A percentile compares a stretch with the other conserved stretches of the same genome.
Evolutionary conservation across 2,888 invertebrate species (phyloP).

Genomic region (Eupithecia tripunctaria): DNA sequence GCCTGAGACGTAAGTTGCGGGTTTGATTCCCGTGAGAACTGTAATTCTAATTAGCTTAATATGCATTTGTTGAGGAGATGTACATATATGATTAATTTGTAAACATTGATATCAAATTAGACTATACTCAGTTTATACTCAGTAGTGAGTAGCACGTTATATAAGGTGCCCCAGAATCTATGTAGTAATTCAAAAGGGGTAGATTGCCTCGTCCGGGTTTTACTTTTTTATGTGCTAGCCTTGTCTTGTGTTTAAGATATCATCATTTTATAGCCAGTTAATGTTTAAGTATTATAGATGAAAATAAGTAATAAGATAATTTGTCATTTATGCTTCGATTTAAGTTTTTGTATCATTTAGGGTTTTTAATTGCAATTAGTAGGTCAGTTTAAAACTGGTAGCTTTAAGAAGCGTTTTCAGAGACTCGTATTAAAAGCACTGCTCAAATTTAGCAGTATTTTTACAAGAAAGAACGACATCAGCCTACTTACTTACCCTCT

Average conservation of each 20-base stretch:
- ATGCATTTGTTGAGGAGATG: not conserved
- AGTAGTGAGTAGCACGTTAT: not conserved
- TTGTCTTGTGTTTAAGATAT: not conserved
- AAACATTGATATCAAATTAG: not conserved
- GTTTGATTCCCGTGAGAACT: not conserved
- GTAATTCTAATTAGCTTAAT: not conserved
- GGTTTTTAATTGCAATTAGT: not conserved
- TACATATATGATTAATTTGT: not conserved
- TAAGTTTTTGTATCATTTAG: not conserved
- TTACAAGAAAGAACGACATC: not conserved
- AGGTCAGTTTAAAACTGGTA: constrained; percentile 33
- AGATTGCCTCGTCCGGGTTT: not conserved
- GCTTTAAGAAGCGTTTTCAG: not conserved
- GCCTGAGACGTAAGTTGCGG: not conserved
- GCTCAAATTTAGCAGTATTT: not conserved
- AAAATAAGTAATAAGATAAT: too few relatives aligned
- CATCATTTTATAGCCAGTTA: too few relatives aligned
- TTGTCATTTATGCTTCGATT: not conserved
- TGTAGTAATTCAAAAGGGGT: not conserved
- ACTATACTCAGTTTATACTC: not conserved
- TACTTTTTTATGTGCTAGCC: not conserved
- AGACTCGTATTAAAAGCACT: not conserved
- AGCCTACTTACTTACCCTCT: not conserved
- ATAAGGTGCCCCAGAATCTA: not conserved
- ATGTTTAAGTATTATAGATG: too few relatives aligned